A percentile compares a stretch with the other conserved stretches of the same genome.
Evolutionary conservation across 1,140 invertebrate species (phyloP).

Genomic region (Pseudachorutes palmiensis): DNA sequence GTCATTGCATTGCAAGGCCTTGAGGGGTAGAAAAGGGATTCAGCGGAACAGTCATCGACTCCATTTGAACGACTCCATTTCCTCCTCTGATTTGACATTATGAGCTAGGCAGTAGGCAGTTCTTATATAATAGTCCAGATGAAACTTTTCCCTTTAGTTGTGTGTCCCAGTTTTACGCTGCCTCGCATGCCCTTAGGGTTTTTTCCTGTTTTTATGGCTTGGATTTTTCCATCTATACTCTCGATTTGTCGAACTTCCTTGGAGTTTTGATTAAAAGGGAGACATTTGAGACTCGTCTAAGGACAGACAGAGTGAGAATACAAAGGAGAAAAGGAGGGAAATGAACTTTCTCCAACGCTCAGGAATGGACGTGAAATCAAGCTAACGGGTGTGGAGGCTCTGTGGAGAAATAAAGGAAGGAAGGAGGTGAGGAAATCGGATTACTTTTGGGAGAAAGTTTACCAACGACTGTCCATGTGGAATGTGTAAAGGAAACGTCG

Average conservation of each 20-base stretch:
- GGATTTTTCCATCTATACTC: not conserved
- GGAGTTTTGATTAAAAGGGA: constrained; percentile 2
- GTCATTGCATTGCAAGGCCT: not conserved
- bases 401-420: not conserved
- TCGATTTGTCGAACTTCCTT: not conserved
- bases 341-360: constrained; percentile 1
- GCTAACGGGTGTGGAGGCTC: too few species aligned
- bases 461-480: not conserved
- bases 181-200: not conserved
- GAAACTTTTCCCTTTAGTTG: not conserved
- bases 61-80: not conserved
- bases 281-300: not conserved
- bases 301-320: not conserved
- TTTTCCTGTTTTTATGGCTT: not conserved
- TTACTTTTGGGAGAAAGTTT: constrained; percentile 2
- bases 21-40: not conserved
- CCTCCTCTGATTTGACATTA: constrained; percentile 3
- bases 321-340: not conserved
- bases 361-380: too few species aligned
- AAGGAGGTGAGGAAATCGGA: not conserved
- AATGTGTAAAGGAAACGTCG: not conserved
- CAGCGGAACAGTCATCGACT: too few species aligned
- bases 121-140: too few species aligned
- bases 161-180: not conserved
- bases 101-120: too few species aligned